Base-by-base conservation (phyloP, 2,888 invertebrate genomes). In the Theodoxus fluviatilis region DNA sequence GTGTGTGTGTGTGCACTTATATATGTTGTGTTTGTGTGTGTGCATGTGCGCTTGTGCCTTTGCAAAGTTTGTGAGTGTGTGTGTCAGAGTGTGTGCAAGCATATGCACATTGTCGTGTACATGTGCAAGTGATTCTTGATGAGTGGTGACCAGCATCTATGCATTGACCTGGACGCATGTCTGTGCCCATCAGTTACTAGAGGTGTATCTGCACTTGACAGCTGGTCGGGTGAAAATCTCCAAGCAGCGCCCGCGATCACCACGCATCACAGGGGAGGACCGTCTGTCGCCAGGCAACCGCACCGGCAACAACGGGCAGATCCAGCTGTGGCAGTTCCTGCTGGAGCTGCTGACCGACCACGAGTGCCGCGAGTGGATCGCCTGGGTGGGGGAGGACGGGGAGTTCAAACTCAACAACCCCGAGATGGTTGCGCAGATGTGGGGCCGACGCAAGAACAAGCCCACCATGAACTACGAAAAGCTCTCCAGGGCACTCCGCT, bases 401-500 rank as follows among this genome's bases (percentile, higher is more conserved):
- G 97, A 97, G 89, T 97, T 97, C 90, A 95, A 96, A 79, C 92
- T 97, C 80, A 93, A 93, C 79, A 96, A 97, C 89, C 96, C 97
- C 68, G 96, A 97, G 89, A 94, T 95, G 89, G 95, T 95, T 80
- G 96, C 96, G 71, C 91, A 94, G 76, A 90, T 95, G 86, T 97
- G 97, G 96, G 97, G 96, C 80, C 94, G 94, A 83, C 91, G 96
- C 81, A 97, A 97, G 89, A 94, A 94, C 87, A 97, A 97, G 87
- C 96, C 96, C 78, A 95, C 95, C 88, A 97, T 97, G 96, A 97
- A 97, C 90, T 97, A 97, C 89, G 96, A 97, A 90, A 97, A 97
- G 89, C 91, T 97, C 81, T 95, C 95, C 79, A 90, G 96, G 75
- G 97, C 97, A 65, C 91, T 96, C 77, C 91, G 94, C 92, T 98